These are phyloP conservation scores for Denticeps clupeoides DNA, from an alignment of 2,797 vertebrate genomes.

Conservation along the genomic window DNA sequence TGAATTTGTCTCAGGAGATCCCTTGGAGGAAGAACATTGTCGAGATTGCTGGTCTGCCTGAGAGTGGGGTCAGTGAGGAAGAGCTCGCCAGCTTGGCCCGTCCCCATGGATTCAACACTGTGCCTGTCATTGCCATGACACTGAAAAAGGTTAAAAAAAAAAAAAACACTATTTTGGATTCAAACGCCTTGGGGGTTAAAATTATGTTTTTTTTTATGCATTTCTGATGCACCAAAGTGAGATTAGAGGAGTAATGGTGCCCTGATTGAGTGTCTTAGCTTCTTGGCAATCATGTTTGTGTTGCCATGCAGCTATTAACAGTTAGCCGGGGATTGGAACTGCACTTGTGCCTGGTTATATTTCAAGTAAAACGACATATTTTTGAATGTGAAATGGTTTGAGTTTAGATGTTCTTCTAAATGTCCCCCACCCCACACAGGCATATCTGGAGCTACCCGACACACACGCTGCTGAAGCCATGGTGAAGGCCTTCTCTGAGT, in stretches of 20 bases:
- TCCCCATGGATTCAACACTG: slow-evolving; percentile 52
- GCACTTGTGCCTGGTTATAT: no score
- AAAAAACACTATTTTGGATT: neutral
- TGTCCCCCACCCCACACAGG: no score
- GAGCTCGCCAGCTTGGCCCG: slow-evolving; percentile 63
- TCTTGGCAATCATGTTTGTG: no score
- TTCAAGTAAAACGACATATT: no score
- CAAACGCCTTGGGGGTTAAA: no score
- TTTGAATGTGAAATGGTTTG: no score
- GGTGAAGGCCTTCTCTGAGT: slow-evolving; percentile 64
- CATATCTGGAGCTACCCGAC: slow-evolving; percentile 54
- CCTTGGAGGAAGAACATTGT: slow-evolving; percentile 36
- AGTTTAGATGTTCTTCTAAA: no score
- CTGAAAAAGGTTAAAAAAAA: slow-evolving; percentile 57
- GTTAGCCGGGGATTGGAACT: no score
- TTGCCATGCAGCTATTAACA: no score
- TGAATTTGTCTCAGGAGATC: slow-evolving; percentile 22
- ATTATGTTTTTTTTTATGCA: neutral
- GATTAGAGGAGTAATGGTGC: no score
- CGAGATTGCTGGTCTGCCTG: slow-evolving; percentile 69
- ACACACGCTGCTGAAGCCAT: slow-evolving; percentile 57
- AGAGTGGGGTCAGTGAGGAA: slow-evolving; percentile 46
- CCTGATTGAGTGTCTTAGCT: no score
- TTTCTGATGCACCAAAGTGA: no score
- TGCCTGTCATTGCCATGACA: slow-evolving; percentile 53